phyloP scores from a whole-genome alignment of 2,113 vertebrate species.

The Electrona antarctica region DNA sequence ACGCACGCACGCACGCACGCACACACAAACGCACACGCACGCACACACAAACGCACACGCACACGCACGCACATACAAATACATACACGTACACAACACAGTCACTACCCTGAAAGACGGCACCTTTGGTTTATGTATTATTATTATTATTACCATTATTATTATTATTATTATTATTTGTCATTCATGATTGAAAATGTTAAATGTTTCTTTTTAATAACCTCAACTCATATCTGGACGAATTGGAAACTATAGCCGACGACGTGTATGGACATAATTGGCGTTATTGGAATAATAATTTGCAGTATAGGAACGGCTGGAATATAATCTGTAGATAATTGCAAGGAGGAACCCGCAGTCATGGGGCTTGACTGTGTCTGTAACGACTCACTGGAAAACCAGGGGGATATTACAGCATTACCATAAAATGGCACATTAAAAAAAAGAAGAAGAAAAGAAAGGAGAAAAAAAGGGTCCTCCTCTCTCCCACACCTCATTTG shows the following conservation, averaged over 20 bases:
- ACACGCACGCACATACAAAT: too few relatives aligned
- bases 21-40: too few relatives aligned
- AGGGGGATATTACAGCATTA: background rate
- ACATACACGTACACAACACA: too few relatives aligned
- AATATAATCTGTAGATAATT: slow-evolving; percentile 62
- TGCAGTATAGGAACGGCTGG: slow-evolving; percentile 55
- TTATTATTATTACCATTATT: background rate
- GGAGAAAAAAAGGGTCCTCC: background rate
- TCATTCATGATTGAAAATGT: too few relatives aligned
- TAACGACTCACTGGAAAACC: slow-evolving; percentile 28
- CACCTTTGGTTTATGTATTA: too few relatives aligned
- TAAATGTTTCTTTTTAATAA: too few relatives aligned
- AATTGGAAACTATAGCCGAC: slow-evolving; percentile 50
- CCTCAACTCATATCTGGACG: too few relatives aligned
- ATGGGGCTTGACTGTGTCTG: slow-evolving; percentile 8
- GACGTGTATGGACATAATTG: slow-evolving; percentile 58
- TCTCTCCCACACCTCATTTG: slow-evolving; percentile 32
- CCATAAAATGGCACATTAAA: background rate
- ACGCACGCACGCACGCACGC: background rate
- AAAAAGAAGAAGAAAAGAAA: background rate
- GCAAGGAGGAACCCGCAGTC: slow-evolving; percentile 42
- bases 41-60: too few relatives aligned
- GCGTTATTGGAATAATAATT: slow-evolving; percentile 63
- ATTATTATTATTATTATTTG: slow-evolving; percentile 1
- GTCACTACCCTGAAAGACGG: too few relatives aligned